Evolutionary conservation across 2,797 vertebrate genomes (phyloP).

Genomic region (Streptopelia turtur): DNA sequence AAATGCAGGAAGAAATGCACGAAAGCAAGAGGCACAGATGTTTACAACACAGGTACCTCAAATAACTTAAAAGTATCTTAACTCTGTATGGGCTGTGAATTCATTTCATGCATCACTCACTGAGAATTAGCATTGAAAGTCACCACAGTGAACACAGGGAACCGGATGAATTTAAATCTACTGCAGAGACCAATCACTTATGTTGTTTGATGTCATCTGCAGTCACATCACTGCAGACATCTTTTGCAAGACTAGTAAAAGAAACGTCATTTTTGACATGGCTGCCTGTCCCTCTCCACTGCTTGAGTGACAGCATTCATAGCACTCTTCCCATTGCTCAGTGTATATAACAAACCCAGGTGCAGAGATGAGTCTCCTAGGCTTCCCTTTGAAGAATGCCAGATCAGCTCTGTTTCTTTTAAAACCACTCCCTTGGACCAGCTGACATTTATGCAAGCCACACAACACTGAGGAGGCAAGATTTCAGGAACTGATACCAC

Average conservation of each 20-base stretch:
- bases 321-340: constrained; percentile 56
- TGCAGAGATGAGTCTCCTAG: constrained; percentile 66
- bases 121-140: constrained; percentile 74
- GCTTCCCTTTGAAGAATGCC: constrained; percentile 68
- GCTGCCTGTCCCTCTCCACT: constrained; percentile 71
- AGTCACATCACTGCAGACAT: constrained; percentile 72
- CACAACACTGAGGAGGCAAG: constrained; percentile 22
- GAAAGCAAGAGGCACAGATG: constrained; percentile 63
- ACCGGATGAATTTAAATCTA: constrained; percentile 74
- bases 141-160: constrained; percentile 67
- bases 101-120: constrained; percentile 71
- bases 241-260: constrained; percentile 74
- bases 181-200: constrained; percentile 70
- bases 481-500: constrained; percentile 61
- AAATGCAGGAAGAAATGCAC: constrained; percentile 28
- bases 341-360: constrained; percentile 60
- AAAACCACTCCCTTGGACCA: constrained; percentile 61
- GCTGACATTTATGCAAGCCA: constrained; percentile 64
- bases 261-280: constrained; percentile 77
- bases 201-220: constrained; percentile 72
- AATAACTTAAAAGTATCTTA: constrained; percentile 68
- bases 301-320: constrained; percentile 71
- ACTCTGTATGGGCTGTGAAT: constrained; percentile 57
- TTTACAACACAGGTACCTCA: constrained; percentile 69
- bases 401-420: constrained; percentile 62